Base-by-base conservation (phyloP, 2,113 vertebrate species). In the Coreoperca whiteheadi region DNA sequence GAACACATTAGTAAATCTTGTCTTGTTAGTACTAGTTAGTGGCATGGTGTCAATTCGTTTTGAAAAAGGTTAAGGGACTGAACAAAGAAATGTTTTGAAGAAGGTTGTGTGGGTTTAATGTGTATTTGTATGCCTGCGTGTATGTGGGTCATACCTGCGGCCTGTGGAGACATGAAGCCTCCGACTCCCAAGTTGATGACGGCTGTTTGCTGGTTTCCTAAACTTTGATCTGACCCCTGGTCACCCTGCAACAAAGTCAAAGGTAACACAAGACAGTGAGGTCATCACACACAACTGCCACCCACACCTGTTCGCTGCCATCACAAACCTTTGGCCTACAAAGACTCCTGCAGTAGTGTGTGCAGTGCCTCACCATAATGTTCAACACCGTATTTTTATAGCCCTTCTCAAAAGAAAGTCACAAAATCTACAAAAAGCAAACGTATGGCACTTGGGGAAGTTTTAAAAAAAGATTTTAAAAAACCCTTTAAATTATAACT, bases 181-280 rank as follows among this genome's bases (percentile, higher is more conserved):
- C 97, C 97, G 69, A 97, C 96, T 92, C 97, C 97, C 81, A 99
- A 95, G 92, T 98, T 99, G 93, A 99, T 97, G 86, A 98, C 96
- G 72, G 98, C 97, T n/a, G 97, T 96, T 84, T 98, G 97, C 89
- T 98, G 98, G 89, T 97, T 96, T 87, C 96, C 95, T 92, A 98
- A 94, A 89, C 95, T 94, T 89, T 97, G 97, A 88, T 99, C 98
- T 75, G 96, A 94, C 81, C 92, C 95, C 94, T 97, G 96, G 83
- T 99, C 98, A 83, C 94, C 94, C 98, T 99, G 93, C 65, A 88
- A 90, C 79, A 89, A 91, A 90, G 57, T 28, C 66, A 74, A 21
- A 46, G 30, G 18, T 28, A 48, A 77, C 48, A 32, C 28, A 56
- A 50, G 20, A 48, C 4, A 15, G 21, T n/a, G 41, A 65, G 51